Evolutionary conservation across 1,140 invertebrate genomes (phyloP), one percentile per base, ranked within the genome.

Genomic region (Panagrolaimus sp.): DNA sequence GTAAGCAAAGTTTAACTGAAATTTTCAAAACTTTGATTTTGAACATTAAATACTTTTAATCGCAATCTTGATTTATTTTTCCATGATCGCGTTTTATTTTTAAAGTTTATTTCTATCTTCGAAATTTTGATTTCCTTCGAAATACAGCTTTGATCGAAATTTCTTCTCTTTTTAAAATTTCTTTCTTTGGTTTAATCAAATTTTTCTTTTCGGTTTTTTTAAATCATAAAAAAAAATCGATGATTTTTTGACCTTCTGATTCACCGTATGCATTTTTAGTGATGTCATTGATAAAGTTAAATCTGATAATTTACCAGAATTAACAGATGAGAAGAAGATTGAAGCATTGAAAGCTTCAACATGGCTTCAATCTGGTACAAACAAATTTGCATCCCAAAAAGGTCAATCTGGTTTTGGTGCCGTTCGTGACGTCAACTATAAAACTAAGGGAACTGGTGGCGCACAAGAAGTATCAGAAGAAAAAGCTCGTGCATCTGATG

Each of bases 341-440:
- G 80, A 74, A 20, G 63, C 66, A 27, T 67, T 82, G 63, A 82
- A 82, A 69, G 71, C 67, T 51, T 82, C 78, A 16, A 82, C 80
- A 23, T 82, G 81, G 81, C 75, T 82, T 20, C 80, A 82, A 67
- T 82, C 79, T 48, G 80, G 80, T 57, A 82, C 80, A 25, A 82
- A 82, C 74, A 83, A 83, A 57, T 82, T 83, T 62, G 81, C 82
- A 44, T 78, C 77, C 64, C 80, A 82, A 67, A 82, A 83, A 51
- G 80, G 80, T 63, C 72, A 79, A 65, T 80, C 79, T 44, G 78
- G 72, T 25, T 81, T 82, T 66, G 79, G 79, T 65, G 75, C 77
- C 64, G 47, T 68, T 48, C 79, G 81, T 70, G 80, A 82, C 72
- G 80, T 82, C 63, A 82, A 82, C 69, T 83, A 82, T 74, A 69